A percentile compares a stretch with the other conserved stretches of the same genome.
phyloP scores from a whole-genome alignment of 2,888 invertebrate species.

The Hartigia nigra region DNA sequence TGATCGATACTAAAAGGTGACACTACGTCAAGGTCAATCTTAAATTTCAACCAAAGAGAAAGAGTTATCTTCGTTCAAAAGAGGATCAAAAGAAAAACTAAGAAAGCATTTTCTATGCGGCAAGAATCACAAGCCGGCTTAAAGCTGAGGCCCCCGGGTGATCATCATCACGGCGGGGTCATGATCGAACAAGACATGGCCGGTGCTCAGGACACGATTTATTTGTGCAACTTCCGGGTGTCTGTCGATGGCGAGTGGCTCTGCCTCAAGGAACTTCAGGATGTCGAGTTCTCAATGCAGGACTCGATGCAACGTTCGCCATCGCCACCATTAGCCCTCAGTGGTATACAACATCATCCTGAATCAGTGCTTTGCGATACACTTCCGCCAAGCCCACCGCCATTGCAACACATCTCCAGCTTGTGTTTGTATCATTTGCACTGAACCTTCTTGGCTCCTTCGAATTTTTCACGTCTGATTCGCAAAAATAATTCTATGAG shows the following conservation, averaged over 20 bases:
- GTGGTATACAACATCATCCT: constrained; percentile 57
- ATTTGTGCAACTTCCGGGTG: constrained; percentile 96
- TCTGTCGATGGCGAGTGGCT: constrained; percentile 98
- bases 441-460: neutral
- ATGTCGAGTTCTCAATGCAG: constrained; percentile 83
- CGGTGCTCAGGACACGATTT: constrained; percentile 95
- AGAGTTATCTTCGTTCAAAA: neutral
- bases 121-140: constrained; percentile 57
- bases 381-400: constrained; percentile 58
- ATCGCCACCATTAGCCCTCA: constrained; percentile 74
- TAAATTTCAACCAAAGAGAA: neutral
- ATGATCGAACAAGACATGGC: constrained; percentile 77
- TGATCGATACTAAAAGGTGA: constrained; percentile 16
- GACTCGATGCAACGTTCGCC: constrained; percentile 75
- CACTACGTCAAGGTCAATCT: neutral
- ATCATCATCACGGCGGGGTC: constrained; percentile 55
- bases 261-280: constrained; percentile 92
- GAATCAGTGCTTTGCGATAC: constrained; percentile 61
- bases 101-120: constrained; percentile 53
- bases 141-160: constrained; percentile 56
- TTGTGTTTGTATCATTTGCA: constrained; percentile 58
- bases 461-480: neutral
- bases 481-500: neutral
- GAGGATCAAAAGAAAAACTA: constrained; percentile 17
- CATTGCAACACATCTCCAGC: constrained; percentile 64